phyloP scores from a whole-genome alignment of 2,797 vertebrate species.

The Vespertilio murinus region DNA sequence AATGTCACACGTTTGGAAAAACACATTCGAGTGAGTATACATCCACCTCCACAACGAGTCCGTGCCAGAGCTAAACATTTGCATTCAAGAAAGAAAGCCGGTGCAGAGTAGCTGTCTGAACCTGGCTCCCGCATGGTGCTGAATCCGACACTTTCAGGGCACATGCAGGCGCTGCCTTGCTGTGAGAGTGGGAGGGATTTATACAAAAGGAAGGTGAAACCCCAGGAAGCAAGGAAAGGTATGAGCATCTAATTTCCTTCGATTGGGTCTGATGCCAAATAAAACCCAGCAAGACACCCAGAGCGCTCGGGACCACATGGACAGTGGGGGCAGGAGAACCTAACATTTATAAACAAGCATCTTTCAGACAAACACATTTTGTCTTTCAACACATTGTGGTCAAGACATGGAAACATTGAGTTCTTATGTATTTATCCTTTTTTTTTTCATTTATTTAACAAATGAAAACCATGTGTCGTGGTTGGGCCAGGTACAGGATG shows the following conservation, averaged over 20 bases:
- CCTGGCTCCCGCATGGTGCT: not conserved
- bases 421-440: not conserved
- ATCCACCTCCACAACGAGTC: not conserved
- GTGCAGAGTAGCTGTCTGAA: not conserved
- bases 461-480: not conserved
- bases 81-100: not conserved
- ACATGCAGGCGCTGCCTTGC: not conserved
- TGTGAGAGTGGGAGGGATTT: slow-evolving; percentile 50
- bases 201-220: slow-evolving; percentile 59
- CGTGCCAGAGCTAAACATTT: not conserved
- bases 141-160: slow-evolving; percentile 17
- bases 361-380: slow-evolving; percentile 12
- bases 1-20: not conserved
- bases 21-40: not conserved
- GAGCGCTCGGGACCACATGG: not conserved
- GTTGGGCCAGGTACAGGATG: not conserved
- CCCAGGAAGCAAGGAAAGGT: slow-evolving; percentile 62
- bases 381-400: slow-evolving; percentile 10
- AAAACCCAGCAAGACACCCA: slow-evolving; percentile 57
- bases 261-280: slow-evolving; percentile 67
- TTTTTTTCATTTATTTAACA: not conserved
- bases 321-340: not conserved
- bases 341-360: not conserved
- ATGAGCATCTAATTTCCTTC: slow-evolving; percentile 70
- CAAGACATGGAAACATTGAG: not conserved